A percentile compares a stretch with the other conserved stretches of the same genome.
Conservation (phyloP, 2,888 invertebrate species). For the Drepana falcataria region DNA sequence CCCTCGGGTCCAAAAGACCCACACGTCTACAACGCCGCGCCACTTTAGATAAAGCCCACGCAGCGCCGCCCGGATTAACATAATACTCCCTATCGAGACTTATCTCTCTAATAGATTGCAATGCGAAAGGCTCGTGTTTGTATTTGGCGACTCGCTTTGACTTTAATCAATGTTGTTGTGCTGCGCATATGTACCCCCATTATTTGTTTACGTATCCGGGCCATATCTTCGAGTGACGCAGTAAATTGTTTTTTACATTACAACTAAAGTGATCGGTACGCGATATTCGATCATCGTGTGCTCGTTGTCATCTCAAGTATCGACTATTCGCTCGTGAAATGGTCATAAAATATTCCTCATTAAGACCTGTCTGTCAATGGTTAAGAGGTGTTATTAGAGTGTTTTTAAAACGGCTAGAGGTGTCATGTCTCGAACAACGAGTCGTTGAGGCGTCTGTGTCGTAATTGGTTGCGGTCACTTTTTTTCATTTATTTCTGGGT, state of each 20-base stretch:
- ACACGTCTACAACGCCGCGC: conserved; percentile 51
- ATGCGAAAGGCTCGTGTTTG: conserved; percentile 72
- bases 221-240: conserved; percentile 24
- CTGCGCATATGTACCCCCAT: conserved; percentile 56
- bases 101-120: conserved; percentile 73
- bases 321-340: conserved; percentile 11
- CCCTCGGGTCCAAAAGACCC: conserved; percentile 52
- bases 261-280: not conserved
- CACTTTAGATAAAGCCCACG: conserved; percentile 71
- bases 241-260: conserved; percentile 11
- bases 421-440: conserved; percentile 10
- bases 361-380: conserved; percentile 16
- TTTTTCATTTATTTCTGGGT: conserved; percentile 1
- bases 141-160: conserved; percentile 63
- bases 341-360: conserved; percentile 15
- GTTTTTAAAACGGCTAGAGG: conserved; percentile 6
- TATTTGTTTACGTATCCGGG: conserved; percentile 39
- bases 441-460: conserved; percentile 14
- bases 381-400: conserved; percentile 12
- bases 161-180: conserved; percentile 59
- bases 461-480: conserved; percentile 12
- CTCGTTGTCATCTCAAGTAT: conserved; percentile 9
- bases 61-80: conserved; percentile 66
- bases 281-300: conserved; percentile 10
- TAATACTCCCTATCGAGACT: conserved; percentile 67